phyloP scores from a whole-genome alignment of 2,888 invertebrate species.

The Axea sp. region DNA sequence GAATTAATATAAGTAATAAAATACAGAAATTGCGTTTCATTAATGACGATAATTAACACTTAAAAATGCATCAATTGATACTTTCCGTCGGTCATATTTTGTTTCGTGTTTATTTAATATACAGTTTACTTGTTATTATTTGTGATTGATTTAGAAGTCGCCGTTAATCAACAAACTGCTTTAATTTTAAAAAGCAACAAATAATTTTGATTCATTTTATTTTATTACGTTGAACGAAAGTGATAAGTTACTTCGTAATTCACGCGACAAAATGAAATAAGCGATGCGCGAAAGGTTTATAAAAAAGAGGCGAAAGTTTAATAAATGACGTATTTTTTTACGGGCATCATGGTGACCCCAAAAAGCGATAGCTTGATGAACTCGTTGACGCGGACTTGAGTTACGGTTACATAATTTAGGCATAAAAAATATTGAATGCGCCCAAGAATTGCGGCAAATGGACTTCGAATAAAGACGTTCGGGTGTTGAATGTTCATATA shows the following conservation, averaged over 20 bases:
- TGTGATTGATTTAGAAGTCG: too few species aligned
- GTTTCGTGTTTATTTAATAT: too few species aligned
- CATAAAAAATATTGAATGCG: slow-evolving; percentile 8
- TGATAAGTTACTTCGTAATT: slow-evolving; percentile 25
- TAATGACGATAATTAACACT: too few species aligned
- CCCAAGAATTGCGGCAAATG: slow-evolving; percentile 11
- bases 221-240: too few species aligned
- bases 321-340: slow-evolving; percentile 34
- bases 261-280: slow-evolving; percentile 22
- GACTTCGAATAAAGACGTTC: slow-evolving; percentile 37
- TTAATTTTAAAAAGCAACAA: too few species aligned
- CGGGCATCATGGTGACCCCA: slow-evolving; percentile 17
- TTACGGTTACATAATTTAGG: slow-evolving; percentile 29
- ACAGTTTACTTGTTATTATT: too few species aligned
- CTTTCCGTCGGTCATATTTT: too few species aligned
- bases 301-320: slow-evolving; percentile 47
- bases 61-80: too few species aligned
- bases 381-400: slow-evolving; percentile 17
- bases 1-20: too few species aligned
- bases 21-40: too few species aligned
- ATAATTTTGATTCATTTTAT: too few species aligned
- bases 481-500: slow-evolving; percentile 38
- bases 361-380: slow-evolving; percentile 30
- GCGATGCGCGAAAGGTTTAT: slow-evolving; percentile 20
- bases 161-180: too few species aligned